phyloP scores from a whole-genome alignment of 2,888 invertebrate species.

The Actias luna region DNA sequence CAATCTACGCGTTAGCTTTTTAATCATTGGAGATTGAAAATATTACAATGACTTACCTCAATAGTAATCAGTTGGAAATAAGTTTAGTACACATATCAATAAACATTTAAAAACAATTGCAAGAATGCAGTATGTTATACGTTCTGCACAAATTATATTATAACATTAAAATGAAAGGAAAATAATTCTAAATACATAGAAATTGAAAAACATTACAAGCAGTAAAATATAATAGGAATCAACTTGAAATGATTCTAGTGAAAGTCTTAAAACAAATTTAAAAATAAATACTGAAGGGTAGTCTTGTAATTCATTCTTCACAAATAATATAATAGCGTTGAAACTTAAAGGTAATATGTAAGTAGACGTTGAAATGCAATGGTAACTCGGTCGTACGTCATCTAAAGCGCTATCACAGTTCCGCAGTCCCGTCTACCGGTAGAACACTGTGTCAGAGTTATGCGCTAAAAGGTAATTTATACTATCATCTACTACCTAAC shows the following conservation, averaged over 20 bases:
- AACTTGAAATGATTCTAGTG: not conserved
- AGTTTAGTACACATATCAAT: too few species aligned
- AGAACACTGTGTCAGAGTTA: slow-evolving; percentile 27
- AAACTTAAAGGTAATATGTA: slow-evolving; percentile 37
- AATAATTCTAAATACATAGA: not conserved
- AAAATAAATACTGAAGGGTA: not conserved
- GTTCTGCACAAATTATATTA: too few species aligned
- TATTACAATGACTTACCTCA: too few species aligned
- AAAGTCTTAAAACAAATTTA: not conserved
- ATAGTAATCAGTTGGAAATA: too few species aligned
- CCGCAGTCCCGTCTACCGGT: slow-evolving; percentile 34
- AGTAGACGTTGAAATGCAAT: slow-evolving; percentile 38
- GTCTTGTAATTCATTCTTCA: not conserved
- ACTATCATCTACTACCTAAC: not conserved
- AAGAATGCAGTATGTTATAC: too few species aligned
- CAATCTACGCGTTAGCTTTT: too few species aligned
- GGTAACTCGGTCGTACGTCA: slow-evolving; percentile 44
- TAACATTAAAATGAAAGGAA: too few species aligned
- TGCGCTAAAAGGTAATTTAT: slow-evolving; percentile 22
- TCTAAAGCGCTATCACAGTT: slow-evolving; percentile 41
- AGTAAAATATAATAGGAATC: not conserved
- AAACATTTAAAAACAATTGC: too few species aligned
- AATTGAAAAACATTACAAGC: not conserved
- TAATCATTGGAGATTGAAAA: too few species aligned
- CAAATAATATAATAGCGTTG: not conserved